Evolutionary conservation across 2,113 vertebrate species (phyloP), one percentile per base, ranked within the genome.

Genomic region (Aphyosemion australe): DNA sequence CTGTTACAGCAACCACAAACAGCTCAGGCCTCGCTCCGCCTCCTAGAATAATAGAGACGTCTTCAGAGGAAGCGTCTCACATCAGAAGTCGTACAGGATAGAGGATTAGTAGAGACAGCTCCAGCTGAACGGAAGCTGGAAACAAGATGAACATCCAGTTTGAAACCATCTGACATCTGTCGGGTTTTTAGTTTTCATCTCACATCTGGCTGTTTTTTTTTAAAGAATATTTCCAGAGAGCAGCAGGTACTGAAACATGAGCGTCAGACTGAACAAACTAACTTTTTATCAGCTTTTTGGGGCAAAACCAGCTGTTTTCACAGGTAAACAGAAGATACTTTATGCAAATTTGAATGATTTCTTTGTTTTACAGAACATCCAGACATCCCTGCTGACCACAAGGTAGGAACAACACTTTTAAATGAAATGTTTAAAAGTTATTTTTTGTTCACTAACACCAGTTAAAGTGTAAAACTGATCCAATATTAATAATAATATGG

Each of bases 31-130:
- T 60, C n/a, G 10, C 54, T 34, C 64, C 54, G 18, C 19, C 26
- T 79, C 34, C 18, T 51, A 19, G 49, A 72, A 45, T 45, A 49
- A 48, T 1, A 71, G 46, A 1, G 12, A 13, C 46, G 26, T 41
- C 62, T 67, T 14, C 13, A 52, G 56, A 86, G 82, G 85, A 87
- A 89, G 80, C 74, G 26, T 26, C 4, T 15, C 53, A 12, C 26
- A 18, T 3, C 3, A 39, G 11, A 20, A 37, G 32, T 37, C 34
- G 53, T 41, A 11, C 53, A 56, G 53, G 53, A 39, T n/a, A 4
- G 8, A 14, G 5, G 15, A 12, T 4, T 15, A 1, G 5, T 8
- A 55, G 15, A 19, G 11, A 39, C 12, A 3, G n/a, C 3, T 56
- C 34, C 53, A 20, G 32, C n/a, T 39, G 52, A 8, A 26, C 42